phyloP scores from a whole-genome alignment of 2,113 vertebrate genomes.

The Passerina amoena region DNA sequence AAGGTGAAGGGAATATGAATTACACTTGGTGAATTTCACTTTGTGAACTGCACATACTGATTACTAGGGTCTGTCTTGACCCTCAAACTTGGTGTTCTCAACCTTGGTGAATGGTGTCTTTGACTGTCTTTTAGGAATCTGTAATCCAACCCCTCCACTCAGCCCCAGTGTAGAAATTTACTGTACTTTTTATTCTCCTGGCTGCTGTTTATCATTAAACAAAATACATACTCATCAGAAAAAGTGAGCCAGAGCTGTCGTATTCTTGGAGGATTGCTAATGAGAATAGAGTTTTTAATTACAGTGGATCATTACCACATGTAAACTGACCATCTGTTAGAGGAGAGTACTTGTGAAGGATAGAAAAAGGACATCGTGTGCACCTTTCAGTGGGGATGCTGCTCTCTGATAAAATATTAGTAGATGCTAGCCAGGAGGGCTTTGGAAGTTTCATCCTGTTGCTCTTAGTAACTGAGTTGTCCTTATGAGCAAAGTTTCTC shows the following conservation, averaged over 20 bases:
- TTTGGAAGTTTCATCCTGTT: not conserved
- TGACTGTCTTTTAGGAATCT: not conserved
- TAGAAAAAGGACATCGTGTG: not conserved
- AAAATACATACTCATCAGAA: not conserved
- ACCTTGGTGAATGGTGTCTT: not conserved
- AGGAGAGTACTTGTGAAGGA: not conserved
- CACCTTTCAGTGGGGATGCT: not conserved
- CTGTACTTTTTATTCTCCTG: not conserved
- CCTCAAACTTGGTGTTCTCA: not conserved
- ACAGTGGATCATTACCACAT: not conserved
- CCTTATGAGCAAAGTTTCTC: not conserved
- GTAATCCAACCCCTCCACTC: not conserved
- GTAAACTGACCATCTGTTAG: slow-evolving; percentile 1
- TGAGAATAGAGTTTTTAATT: not conserved
- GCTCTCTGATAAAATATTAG: not conserved
- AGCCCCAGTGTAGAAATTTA: not conserved
- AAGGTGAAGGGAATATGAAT: not conserved
- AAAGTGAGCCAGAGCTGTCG: not conserved
- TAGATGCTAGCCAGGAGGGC: not conserved
- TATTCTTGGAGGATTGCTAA: not conserved
- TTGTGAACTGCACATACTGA: not conserved
- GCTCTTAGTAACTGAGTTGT: not conserved
- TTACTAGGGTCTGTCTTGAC: not conserved
- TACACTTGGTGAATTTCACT: not conserved
- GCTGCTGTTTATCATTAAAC: not conserved